Conservation (phyloP, 2,113 vertebrate genomes). For the Crotalus viridis region DNA sequence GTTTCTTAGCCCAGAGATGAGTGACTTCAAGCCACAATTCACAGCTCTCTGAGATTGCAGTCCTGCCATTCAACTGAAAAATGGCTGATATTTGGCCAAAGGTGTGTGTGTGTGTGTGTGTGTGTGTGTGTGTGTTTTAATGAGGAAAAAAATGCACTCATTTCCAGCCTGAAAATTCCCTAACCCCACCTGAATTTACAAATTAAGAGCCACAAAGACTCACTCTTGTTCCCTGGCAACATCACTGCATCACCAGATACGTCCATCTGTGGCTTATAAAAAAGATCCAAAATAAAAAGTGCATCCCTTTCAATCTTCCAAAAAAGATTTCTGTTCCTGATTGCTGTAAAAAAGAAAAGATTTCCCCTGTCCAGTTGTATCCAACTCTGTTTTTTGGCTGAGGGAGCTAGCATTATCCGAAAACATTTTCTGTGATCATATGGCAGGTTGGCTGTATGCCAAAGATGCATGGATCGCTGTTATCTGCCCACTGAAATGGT, state of each 20-base stretch:
- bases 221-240: neutral
- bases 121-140: too few species aligned
- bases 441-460: neutral
- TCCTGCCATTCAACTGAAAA: neutral
- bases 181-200: neutral
- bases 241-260: neutral
- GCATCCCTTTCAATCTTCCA: neutral
- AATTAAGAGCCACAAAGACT: neutral
- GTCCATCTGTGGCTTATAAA: neutral
- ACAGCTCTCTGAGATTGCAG: neutral
- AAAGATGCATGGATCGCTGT: neutral
- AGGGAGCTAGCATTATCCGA: too few species aligned
- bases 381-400: neutral
- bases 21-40: neutral
- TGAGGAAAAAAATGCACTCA: neutral
- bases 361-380: neutral
- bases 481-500: neutral
- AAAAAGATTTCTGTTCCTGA: neutral
- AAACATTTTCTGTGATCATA: neutral
- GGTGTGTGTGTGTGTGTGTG: too few species aligned
- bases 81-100: neutral
- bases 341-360: neutral
- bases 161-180: neutral
- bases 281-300: neutral
- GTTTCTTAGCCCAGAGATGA: neutral